These are phyloP conservation scores for Papilio machaon DNA, from an alignment of 1,140 invertebrate species.

Conservation along the genomic window DNA sequence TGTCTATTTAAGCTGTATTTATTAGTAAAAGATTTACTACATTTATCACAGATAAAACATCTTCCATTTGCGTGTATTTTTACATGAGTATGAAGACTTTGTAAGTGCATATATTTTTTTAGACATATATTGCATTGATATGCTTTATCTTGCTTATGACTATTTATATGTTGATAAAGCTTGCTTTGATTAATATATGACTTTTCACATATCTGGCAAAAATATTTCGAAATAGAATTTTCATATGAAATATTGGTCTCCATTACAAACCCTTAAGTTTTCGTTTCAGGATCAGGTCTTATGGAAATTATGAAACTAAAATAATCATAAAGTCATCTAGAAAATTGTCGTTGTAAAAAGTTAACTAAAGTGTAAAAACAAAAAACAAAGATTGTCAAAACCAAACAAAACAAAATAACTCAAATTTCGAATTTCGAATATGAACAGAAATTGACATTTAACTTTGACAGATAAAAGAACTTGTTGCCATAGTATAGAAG, in stretches of 20 bases:
- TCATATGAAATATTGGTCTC: conserved; percentile 15
- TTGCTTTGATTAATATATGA: conserved; percentile 26
- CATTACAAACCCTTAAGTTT: conserved; percentile 7
- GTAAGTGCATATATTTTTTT: conserved; percentile 20
- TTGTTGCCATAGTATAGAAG: not conserved
- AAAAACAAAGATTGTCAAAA: not conserved
- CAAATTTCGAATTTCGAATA: not conserved
- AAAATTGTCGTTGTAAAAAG: too few species aligned
- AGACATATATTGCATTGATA: conserved; percentile 22
- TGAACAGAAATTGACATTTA: not conserved
- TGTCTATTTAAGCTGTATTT: conserved; percentile 33
- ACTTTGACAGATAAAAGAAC: not conserved
- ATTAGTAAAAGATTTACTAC: conserved; percentile 28
- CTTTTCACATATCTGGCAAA: conserved; percentile 14
- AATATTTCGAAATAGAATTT: not conserved
- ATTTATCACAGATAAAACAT: conserved; percentile 21
- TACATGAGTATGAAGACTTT: conserved; percentile 21
- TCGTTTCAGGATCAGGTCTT: not conserved
- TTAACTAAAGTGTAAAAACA: not conserved
- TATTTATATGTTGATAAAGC: conserved; percentile 5
- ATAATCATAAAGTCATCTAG: not conserved
- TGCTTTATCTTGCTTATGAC: conserved; percentile 22
- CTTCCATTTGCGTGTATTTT: conserved; percentile 15
- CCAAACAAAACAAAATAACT: not conserved
- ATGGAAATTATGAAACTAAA: not conserved